These are phyloP conservation scores for Diprion similis DNA, from an alignment of 1,140 invertebrate species.

Conservation along the genomic window DNA sequence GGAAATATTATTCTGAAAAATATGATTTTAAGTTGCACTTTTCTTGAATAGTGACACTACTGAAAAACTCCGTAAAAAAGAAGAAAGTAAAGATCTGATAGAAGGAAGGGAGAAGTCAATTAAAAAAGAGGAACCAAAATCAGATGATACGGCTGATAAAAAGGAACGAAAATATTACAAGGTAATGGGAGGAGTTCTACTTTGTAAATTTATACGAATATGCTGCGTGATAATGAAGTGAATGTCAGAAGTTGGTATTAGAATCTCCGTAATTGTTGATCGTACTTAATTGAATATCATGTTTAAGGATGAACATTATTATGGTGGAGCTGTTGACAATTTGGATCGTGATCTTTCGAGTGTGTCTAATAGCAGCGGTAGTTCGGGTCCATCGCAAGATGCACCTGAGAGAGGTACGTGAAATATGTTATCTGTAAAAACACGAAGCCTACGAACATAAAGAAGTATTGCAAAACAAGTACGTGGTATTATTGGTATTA, in stretches of 20 bases:
- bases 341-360: constrained; percentile 62
- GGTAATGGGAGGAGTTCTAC: constrained; percentile 38
- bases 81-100: constrained; percentile 51
- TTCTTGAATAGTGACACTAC: constrained; percentile 41
- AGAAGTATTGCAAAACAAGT: neutral
- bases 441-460: too few relatives aligned
- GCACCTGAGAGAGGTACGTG: constrained; percentile 63
- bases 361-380: constrained; percentile 63
- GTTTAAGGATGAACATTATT: constrained; percentile 64
- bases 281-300: constrained; percentile 14
- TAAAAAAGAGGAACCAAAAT: constrained; percentile 63
- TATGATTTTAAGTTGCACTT: constrained; percentile 9
- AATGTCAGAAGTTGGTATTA: neutral
- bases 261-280: neutral
- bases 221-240: neutral
- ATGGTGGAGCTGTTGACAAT: constrained; percentile 53
- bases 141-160: constrained; percentile 55
- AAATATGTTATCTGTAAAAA: neutral
- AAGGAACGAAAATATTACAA: constrained; percentile 62
- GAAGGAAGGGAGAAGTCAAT: constrained; percentile 60
- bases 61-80: constrained; percentile 53
- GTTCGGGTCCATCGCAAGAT: constrained; percentile 56
- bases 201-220: constrained; percentile 9
- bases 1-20: neutral
- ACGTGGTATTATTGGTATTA: too few relatives aligned